These are phyloP conservation scores for Taenaris catops DNA, from an alignment of 2,888 invertebrate genomes.

Conservation along the genomic window DNA sequence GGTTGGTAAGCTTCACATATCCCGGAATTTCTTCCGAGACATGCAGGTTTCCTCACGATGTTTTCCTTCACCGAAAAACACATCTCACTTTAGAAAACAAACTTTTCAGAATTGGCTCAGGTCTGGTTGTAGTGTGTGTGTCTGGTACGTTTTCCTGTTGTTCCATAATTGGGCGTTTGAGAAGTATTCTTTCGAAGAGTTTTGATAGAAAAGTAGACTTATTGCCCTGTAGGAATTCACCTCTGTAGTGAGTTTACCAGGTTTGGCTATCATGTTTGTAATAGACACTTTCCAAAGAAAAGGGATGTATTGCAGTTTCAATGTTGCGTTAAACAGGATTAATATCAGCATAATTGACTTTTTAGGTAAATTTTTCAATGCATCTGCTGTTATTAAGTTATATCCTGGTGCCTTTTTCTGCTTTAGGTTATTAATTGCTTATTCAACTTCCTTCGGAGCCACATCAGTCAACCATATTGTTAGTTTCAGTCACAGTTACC, in stretches of 20 bases:
- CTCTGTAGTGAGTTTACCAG: slow-evolving; percentile 12
- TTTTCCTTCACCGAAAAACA: too few relatives aligned
- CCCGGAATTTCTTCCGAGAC: too few relatives aligned
- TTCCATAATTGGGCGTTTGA: too few relatives aligned
- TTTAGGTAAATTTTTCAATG: not conserved
- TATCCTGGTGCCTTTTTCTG: not conserved
- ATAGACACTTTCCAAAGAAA: slow-evolving; percentile 20
- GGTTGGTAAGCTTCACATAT: too few relatives aligned
- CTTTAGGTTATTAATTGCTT: not conserved
- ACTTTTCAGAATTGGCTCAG: too few relatives aligned
- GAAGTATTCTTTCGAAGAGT: slow-evolving; percentile 16
- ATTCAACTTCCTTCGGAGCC: too few relatives aligned
- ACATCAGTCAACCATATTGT: not conserved
- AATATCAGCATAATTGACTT: not conserved
- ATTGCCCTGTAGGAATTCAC: too few relatives aligned
- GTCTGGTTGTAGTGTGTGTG: too few relatives aligned
- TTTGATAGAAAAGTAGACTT: slow-evolving; percentile 3
- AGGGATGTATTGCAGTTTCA: not conserved
- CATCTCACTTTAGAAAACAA: too few relatives aligned
- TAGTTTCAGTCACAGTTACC: not conserved
- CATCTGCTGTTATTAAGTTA: not conserved
- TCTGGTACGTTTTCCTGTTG: too few relatives aligned
- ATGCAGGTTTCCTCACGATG: too few relatives aligned
- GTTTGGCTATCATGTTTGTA: slow-evolving; percentile 17
- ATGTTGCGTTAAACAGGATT: not conserved